Evolutionary conservation across 2,888 invertebrate species (phyloP).

Genomic region (Amphimallon solstitiale): DNA sequence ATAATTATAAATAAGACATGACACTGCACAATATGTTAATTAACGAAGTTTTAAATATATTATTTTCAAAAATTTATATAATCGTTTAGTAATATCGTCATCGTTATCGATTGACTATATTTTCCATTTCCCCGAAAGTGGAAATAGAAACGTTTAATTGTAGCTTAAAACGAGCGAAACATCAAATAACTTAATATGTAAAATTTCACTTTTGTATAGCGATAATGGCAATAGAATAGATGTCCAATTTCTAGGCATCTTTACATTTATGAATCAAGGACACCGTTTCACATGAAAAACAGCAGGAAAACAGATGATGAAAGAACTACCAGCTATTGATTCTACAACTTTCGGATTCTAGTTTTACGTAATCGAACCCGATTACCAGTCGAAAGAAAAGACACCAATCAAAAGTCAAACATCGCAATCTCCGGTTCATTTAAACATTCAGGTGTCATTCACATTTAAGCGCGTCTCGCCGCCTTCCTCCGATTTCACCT

Average conservation of each 20-base stretch:
- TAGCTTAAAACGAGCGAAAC: no score
- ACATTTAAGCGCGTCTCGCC: constrained; percentile 24
- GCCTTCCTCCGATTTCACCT: constrained; percentile 22
- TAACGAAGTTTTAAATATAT: no score
- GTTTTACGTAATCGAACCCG: constrained; percentile 23
- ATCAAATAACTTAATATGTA: no score
- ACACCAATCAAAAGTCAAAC: constrained; percentile 33
- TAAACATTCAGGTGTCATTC: constrained; percentile 33
- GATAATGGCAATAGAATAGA: no score
- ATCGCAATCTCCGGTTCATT: constrained; percentile 34
- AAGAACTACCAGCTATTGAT: neutral
- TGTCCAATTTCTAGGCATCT: neutral
- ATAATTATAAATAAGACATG: no score
- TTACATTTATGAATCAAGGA: constrained; percentile 20
- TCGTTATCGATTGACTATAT: no score
- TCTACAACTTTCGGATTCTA: constrained; percentile 2
- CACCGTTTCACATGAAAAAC: neutral
- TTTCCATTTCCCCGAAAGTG: no score
- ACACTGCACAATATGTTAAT: no score
- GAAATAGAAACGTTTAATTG: no score
- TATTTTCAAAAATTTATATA: no score
- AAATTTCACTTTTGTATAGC: no score
- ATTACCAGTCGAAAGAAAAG: constrained; percentile 17
- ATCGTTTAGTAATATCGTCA: no score
- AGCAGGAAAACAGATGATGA: neutral